phyloP scores from a whole-genome alignment of 2,888 invertebrate species.

The Molorchus minor region DNA sequence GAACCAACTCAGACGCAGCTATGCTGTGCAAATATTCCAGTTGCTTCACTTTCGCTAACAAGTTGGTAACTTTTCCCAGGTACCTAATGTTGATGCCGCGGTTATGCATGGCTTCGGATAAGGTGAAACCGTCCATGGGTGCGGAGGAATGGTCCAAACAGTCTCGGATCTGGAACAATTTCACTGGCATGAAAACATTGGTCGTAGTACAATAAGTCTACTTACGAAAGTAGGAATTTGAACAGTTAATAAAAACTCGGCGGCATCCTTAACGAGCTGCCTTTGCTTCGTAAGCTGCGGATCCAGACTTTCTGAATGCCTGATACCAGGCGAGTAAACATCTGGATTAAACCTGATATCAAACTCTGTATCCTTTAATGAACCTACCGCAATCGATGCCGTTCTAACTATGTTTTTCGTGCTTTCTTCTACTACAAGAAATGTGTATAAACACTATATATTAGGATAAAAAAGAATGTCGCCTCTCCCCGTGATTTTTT shows the following conservation, averaged over 20 bases:
- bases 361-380: conserved; percentile 94
- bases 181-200: neutral
- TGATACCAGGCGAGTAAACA: conserved; percentile 94
- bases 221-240: conserved; percentile 95
- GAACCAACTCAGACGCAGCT: conserved; percentile 87
- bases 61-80: conserved; percentile 88
- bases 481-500: too few species aligned
- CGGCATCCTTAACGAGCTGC: conserved; percentile 92
- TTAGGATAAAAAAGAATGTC: too few species aligned
- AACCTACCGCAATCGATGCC: conserved; percentile 92
- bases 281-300: conserved; percentile 81
- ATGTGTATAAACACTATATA: too few species aligned
- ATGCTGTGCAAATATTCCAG: conserved; percentile 90
- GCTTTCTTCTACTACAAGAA: conserved; percentile 77
- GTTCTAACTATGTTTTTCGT: conserved; percentile 88
- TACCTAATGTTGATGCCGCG: conserved; percentile 98
- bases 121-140: conserved; percentile 93
- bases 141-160: conserved; percentile 91
- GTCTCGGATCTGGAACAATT: conserved; percentile 76
- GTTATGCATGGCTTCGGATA: conserved; percentile 93
- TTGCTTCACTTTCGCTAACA: conserved; percentile 79
- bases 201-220: conserved; percentile 39
- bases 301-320: conserved; percentile 78
- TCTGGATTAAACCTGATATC: conserved; percentile 98
- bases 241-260: conserved; percentile 90